phyloP scores from a whole-genome alignment of 64 coral and sea anemone genomes.

The Dendrophyllia cribrosa region DNA sequence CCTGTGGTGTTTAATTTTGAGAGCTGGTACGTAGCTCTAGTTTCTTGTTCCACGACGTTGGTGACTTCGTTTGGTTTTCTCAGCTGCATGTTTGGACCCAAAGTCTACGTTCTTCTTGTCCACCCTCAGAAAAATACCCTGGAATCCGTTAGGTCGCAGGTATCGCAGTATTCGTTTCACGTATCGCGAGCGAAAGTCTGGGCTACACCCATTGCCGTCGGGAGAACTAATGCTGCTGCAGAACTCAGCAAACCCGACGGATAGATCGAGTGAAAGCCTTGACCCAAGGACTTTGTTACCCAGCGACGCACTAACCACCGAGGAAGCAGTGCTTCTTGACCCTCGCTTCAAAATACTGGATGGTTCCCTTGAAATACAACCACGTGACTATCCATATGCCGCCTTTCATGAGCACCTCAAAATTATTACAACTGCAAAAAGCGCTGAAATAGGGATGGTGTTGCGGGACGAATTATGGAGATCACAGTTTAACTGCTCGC shows the following conservation, averaged over 20 bases:
- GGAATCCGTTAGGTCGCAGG: slow-evolving; percentile 42
- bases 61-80: slow-evolving; percentile 61
- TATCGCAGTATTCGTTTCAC: slow-evolving; percentile 34
- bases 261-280: neutral
- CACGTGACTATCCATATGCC: no score
- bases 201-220: neutral
- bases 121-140: slow-evolving; percentile 64
- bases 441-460: neutral
- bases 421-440: no score
- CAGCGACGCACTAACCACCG: neutral
- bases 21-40: slow-evolving; percentile 61
- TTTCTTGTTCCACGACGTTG: slow-evolving; percentile 74
- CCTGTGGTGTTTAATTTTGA: slow-evolving; percentile 60
- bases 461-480: neutral
- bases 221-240: no score
- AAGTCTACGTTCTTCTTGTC: slow-evolving; percentile 63
- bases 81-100: slow-evolving; percentile 74
- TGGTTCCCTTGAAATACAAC: neutral
- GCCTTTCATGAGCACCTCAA: no score
- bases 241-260: no score
- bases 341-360: neutral
- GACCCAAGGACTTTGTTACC: neutral
- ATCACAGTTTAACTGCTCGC: no score
- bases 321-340: neutral
- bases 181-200: neutral